A percentile compares a stretch with the other conserved stretches of the same genome.
Evolutionary conservation across 2,113 vertebrate genomes (phyloP).

Genomic region (Catharus bicknelli): DNA sequence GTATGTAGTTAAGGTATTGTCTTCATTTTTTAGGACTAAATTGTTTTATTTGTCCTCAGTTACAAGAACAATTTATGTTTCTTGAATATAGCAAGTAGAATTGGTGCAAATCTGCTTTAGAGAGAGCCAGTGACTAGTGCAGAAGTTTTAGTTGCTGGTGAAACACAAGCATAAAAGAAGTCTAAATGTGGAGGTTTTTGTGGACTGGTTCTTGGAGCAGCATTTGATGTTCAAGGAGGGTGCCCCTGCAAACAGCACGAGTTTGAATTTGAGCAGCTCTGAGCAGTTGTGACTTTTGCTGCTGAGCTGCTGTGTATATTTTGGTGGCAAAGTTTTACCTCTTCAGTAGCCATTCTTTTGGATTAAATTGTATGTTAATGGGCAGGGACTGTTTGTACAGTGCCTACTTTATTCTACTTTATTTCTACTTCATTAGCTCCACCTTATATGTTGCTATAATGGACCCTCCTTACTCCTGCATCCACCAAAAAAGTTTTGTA

Average conservation of each 20-base stretch:
- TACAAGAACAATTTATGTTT: neutral
- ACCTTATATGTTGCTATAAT: rapidly evolving
- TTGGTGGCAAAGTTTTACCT: neutral
- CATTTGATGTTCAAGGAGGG: rapidly evolving
- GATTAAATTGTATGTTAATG: neutral
- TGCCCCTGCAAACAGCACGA: neutral
- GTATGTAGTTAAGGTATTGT: neutral
- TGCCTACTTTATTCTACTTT: no score
- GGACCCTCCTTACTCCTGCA: rapidly evolving
- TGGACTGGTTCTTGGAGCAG: neutral
- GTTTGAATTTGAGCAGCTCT: neutral
- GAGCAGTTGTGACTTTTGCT: neutral
- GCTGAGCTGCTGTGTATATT: neutral
- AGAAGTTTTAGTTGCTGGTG: neutral
- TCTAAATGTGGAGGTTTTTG: rapidly evolving
- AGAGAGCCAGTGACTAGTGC: neutral
- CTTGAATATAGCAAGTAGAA: neutral
- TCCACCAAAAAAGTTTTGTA: rapidly evolving
- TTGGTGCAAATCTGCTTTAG: neutral
- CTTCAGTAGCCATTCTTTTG: neutral
- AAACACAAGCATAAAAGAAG: neutral
- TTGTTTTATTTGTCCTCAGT: neutral
- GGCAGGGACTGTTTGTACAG: neutral
- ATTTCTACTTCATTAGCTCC: neutral
- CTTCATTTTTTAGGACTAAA: neutral